These are phyloP conservation scores for Drosophila sechellia DNA, from an alignment of 1,140 invertebrate genomes.

Conservation along the genomic window DNA sequence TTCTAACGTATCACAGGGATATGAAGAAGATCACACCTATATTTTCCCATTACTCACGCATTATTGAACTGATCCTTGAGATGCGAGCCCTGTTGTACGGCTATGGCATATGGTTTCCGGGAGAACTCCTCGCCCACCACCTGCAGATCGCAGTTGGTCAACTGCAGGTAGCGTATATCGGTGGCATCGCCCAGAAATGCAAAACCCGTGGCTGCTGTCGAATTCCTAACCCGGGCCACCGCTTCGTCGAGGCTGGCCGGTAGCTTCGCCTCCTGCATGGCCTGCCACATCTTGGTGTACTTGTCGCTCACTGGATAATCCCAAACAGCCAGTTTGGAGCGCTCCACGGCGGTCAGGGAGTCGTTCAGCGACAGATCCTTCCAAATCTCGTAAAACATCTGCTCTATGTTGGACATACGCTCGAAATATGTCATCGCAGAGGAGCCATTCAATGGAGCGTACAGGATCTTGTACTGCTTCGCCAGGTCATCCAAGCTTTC, in stretches of 20 bases:
- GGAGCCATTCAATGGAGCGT: constrained; percentile 92
- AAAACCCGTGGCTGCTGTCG: constrained; percentile 91
- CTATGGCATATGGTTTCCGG: constrained; percentile 97
- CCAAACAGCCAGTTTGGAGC: constrained; percentile 98
- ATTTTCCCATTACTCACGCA: constrained; percentile 87
- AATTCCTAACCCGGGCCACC: constrained; percentile 90
- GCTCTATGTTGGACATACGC: constrained; percentile 98
- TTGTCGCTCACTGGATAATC: constrained; percentile 99
- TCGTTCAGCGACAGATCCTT: constrained; percentile 98
- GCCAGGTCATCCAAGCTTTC: constrained; percentile 96
- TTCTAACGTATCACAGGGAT: constrained; percentile 86
- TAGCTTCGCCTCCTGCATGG: constrained; percentile 95
- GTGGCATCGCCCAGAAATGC: constrained; percentile 98
- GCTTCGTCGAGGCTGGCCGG: constrained; percentile 92
- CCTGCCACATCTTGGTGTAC: constrained; percentile 99
- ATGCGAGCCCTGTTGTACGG: constrained; percentile 97
- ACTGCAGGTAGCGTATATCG: constrained; percentile 92
- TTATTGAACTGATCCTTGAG: constrained; percentile 96
- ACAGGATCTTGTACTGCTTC: constrained; percentile 98
- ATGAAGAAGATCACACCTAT: background rate
- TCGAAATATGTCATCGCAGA: constrained; percentile 97
- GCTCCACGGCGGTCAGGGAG: constrained; percentile 93
- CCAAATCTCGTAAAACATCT: constrained; percentile 98
- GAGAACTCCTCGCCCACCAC: constrained; percentile 98
- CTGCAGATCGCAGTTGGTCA: constrained; percentile 96